Percentiles rank a stretch among this genome's conserved stretches.
phyloP scores from a whole-genome alignment of 2,113 vertebrate species.

The Craseonycteris thonglongyai region DNA sequence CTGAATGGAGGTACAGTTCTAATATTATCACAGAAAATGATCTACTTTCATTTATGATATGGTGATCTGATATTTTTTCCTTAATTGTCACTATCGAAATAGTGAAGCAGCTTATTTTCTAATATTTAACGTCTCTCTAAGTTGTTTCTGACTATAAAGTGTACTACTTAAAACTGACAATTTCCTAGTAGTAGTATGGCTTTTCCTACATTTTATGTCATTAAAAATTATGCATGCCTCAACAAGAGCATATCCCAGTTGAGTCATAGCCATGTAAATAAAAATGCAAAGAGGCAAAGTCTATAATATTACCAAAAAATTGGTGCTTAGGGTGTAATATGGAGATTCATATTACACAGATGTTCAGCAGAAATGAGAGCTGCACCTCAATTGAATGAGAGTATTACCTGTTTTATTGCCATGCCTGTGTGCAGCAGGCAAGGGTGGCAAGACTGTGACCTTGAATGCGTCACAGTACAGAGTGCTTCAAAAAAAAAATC shows the following conservation, averaged over 20 bases:
- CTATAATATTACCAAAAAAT: constrained; percentile 53
- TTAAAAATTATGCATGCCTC: constrained; percentile 61
- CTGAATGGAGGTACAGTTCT: background rate
- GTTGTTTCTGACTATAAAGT: constrained; percentile 47
- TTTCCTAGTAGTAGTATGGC: constrained; percentile 21
- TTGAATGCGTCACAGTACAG: background rate
- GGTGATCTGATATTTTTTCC: background rate
- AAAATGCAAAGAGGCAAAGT: constrained; percentile 67
- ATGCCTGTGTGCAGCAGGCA: constrained; percentile 12
- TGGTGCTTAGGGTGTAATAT: constrained; percentile 56
- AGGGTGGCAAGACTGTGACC: constrained; percentile 15
- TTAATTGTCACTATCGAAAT: constrained; percentile 23
- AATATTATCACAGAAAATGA: constrained; percentile 8
- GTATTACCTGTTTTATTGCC: constrained; percentile 60
- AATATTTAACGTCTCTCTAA: constrained; percentile 46
- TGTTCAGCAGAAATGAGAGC: constrained; percentile 62
- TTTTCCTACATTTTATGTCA: constrained; percentile 47
- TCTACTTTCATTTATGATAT: constrained; percentile 24
- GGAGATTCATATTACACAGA: constrained; percentile 61
- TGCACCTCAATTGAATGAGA: constrained; percentile 41
- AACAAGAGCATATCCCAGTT: constrained; percentile 17
- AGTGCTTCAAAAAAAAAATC: constrained; percentile 28
- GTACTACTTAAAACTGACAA: constrained; percentile 40
- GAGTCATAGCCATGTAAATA: constrained; percentile 63
- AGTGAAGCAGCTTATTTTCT: background rate